Base-by-base conservation (phyloP, 1,140 invertebrate genomes). In the Cotesia chilonis region DNA sequence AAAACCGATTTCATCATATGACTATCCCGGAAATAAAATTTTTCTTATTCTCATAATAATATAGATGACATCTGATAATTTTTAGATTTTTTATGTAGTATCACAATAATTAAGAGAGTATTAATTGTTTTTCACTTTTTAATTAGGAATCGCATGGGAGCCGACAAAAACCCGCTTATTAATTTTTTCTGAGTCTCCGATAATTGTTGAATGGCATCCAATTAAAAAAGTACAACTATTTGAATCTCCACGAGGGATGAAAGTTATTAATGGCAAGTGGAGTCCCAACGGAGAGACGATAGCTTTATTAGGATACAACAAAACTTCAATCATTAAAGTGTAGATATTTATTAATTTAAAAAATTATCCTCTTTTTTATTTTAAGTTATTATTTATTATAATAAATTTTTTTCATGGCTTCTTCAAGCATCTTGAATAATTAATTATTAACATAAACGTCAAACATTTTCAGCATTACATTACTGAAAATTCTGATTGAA, bases 191-290 rank as follows among this genome's bases (percentile, higher is more conserved):
- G 79, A 81, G 59, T 84, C 77, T 65, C 28, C 76, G 14, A 57
- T 76, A 14, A 79, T 86, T 4, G 83, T 83, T 70, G 78, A 84
- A 75, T 87, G 85, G 85, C 78, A 69, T 10, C 81, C 80, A 5
- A 20, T 37, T 6, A 35, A 80, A 28, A 70, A 74, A 20, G 79
- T 76, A 5, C 74, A 20, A 7, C 80, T 77, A 51, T 64, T 82
- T 55, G 66, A 77, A 52, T 74, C 79, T 20, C 78, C 81, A 2
- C 81, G 77, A 63, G 80, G 78, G 73, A 85, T 85, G 37, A 80
- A 71, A 20, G 69, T 81, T 47, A 52, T 85, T 10, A 78, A 85
- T 69, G 81, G 76, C 2, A 68, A 76, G 66, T 86, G 83, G 78
- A 82, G 84, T 77, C 77, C 79, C 4, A 59, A 63, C 35, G 80